Base-by-base conservation (phyloP, 1,140 invertebrate genomes). In the Probaryconus sp. region DNA sequence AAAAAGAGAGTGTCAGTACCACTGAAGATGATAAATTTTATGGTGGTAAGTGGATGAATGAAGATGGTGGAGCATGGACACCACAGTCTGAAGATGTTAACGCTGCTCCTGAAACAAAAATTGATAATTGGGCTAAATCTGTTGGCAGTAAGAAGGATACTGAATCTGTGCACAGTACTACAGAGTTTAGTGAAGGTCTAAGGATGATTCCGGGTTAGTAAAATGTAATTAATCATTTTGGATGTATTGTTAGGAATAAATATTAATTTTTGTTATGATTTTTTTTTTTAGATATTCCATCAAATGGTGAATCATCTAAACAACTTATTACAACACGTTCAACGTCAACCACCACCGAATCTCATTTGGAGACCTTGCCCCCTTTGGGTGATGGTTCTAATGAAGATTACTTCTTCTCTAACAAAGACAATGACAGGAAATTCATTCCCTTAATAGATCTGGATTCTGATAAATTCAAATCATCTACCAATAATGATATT, bases 401-500 rank as follows among this genome's bases (percentile, higher is more conserved):
- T 4, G 61, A 70, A 38, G 53, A 65, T 9, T 11, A 38, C 2
- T 69, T 69, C 6, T 5, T 17, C 1, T 18, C 43, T 5, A 6
- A n/a, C n/a, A n/a, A 18, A 4, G 53, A 79, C 5, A 65, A 72
- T 1, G 78, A 84, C 1, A 76, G 64, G 4, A 88, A 83, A 50
- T 88, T 83, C 17, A 88, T 88, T 38, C 85, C 86, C 7, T 24
- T 88, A 35, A 5, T 79, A 0, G 75, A 83, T 6, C 73, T 81
- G 0, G 38, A 77, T 33, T 37, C 43, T 2, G 43, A 70, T 1
- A 45, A 21, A 21, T 40, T 63, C 6, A 47, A 53, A 14, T 37
- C 51, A 2, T 61, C 71, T 5, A 77, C 42, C 0, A 55, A 50
- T 2, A 79, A 79, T 7, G 18, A 63, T 1, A 4, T 48, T 0